These are phyloP conservation scores for Osmerus mordax DNA, from an alignment of 2,113 vertebrate species.

Conservation along the genomic window DNA sequence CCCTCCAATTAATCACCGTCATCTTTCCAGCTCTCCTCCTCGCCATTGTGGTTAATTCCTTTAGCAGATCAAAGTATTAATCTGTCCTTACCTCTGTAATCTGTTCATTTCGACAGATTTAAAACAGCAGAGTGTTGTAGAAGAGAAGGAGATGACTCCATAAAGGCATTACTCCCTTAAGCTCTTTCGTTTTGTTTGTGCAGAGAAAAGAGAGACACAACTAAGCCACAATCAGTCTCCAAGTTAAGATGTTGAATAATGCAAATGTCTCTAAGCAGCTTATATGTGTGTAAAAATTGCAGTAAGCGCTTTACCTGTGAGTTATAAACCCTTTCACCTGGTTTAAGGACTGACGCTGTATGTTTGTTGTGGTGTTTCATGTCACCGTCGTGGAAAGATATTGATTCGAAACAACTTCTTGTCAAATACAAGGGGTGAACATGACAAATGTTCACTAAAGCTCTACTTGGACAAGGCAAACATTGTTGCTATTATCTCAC, in stretches of 20 bases:
- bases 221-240: slow-evolving; percentile 55
- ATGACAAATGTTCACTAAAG: no score
- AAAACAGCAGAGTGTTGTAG: slow-evolving; percentile 63
- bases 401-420: no score
- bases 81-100: slow-evolving; percentile 65
- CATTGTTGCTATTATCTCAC: no score
- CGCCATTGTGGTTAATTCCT: slow-evolving; percentile 65
- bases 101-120: slow-evolving; percentile 68
- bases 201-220: slow-evolving; percentile 47
- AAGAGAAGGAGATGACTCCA: slow-evolving; percentile 48
- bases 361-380: no score
- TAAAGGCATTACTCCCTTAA: slow-evolving; percentile 72
- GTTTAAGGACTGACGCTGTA: no score
- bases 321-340: no score
- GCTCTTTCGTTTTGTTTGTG: slow-evolving; percentile 56
- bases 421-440: no score
- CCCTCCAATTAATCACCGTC: slow-evolving; percentile 60
- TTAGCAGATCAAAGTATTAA: slow-evolving; percentile 70
- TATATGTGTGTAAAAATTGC: slow-evolving; percentile 55
- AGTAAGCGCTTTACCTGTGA: slow-evolving; percentile 2
- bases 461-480: no score
- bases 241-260: slow-evolving; percentile 60
- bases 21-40: slow-evolving; percentile 49
- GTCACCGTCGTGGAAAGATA: no score
- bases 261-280: slow-evolving; percentile 63